These are phyloP conservation scores for Trachops cirrhosus DNA, from an alignment of 2,797 vertebrate species.

Conservation along the genomic window DNA sequence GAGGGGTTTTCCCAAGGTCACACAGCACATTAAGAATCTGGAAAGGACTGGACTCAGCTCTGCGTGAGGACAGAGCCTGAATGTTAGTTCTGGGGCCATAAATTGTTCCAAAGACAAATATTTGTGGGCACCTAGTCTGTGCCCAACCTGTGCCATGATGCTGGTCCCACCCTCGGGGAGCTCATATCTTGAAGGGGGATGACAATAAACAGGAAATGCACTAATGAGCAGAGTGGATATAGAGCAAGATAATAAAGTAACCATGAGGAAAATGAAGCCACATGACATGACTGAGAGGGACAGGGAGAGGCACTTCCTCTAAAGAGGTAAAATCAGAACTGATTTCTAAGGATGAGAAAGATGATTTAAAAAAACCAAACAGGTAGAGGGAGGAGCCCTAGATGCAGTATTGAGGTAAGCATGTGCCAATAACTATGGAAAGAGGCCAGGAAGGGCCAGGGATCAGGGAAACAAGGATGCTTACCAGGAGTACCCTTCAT, in stretches of 20 bases:
- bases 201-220: neutral
- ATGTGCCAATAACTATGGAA: neutral
- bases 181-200: neutral
- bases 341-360: neutral
- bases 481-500: neutral
- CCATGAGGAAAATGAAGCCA: neutral
- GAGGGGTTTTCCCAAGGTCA: neutral
- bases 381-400: neutral
- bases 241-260: neutral
- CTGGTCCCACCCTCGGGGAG: neutral
- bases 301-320: neutral
- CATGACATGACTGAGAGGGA: neutral
- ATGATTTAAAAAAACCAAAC: neutral
- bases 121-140: neutral
- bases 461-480: neutral
- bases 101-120: neutral
- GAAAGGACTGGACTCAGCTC: neutral
- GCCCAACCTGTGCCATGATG: neutral
- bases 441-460: neutral
- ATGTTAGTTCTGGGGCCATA: neutral
- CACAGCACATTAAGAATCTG: neutral
- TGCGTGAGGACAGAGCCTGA: neutral
- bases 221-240: neutral
- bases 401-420: neutral
- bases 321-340: neutral